Percentiles rank a stretch among this genome's conserved stretches.
These are phyloP conservation scores for Parapristionchus giblindavisi DNA, from an alignment of 2,888 invertebrate species.

Conservation along the genomic window DNA sequence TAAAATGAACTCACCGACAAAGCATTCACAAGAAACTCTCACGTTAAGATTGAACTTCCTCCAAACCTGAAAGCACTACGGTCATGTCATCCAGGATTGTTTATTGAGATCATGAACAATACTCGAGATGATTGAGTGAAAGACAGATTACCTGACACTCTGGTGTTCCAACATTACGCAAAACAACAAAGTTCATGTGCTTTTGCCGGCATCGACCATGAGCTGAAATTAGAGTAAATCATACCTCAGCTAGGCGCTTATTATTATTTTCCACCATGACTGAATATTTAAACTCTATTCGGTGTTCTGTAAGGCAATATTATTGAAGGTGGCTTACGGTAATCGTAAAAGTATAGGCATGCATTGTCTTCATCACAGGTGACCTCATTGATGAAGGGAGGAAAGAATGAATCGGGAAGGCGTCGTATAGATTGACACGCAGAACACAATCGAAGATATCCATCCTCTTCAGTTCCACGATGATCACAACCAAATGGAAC, in stretches of 20 bases:
- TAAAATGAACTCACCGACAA: constrained; percentile 68
- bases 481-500: constrained; percentile 69
- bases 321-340: constrained; percentile 49
- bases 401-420: constrained; percentile 69
- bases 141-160: constrained; percentile 58
- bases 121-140: neutral
- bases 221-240: constrained; percentile 55
- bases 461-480: constrained; percentile 68
- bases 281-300: neutral
- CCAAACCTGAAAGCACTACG: constrained; percentile 54
- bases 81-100: neutral
- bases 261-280: neutral
- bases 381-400: constrained; percentile 70
- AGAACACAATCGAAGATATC: constrained; percentile 68
- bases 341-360: constrained; percentile 69
- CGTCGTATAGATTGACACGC: constrained; percentile 68
- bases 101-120: neutral
- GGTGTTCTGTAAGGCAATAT: neutral
- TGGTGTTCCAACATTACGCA: constrained; percentile 67
- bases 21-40: constrained; percentile 69
- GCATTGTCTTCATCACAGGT: constrained; percentile 69
- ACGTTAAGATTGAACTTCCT: constrained; percentile 69
- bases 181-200: constrained; percentile 70
- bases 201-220: constrained; percentile 70
- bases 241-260: neutral